Evolutionary conservation across 2,888 invertebrate species (phyloP), one percentile per base, ranked within the genome.

Genomic region (Gnatocerus cornutus): DNA sequence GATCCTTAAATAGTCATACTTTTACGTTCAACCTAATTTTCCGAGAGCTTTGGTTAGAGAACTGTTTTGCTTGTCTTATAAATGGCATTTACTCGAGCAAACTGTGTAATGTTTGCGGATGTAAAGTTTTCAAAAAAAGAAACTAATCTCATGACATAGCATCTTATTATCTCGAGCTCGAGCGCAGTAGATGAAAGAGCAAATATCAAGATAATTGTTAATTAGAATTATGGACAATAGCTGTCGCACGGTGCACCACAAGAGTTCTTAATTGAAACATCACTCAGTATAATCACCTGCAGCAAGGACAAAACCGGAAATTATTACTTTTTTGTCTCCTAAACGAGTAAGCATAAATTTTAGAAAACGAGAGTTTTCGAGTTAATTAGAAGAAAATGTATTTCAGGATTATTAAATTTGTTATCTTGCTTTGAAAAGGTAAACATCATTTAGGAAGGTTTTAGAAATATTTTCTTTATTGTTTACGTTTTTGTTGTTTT

Each of bases 191-290:
- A n/a, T 13, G 41, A 55, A 53, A 41, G 37, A 8, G 41, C 55
- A 9, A 21, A 21, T 30, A 13, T 52, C 52, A 30, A n/a, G 65
- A 68, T 68, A 59, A 61, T 64, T 63, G 64, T 67, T 72, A 67
- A 67, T 72, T 72, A 69, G 63, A 46, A 46, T 63, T 33, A 58
- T 58, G 39, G 69, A 74, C 73, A 74, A 74, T 73, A 69, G 71
- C 74, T 75, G 74, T 75, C 74, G 74, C 73, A 63, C 71, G 71
- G 70, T 69, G 68, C 73, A 77, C 33, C 30, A 14, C 13, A 13
- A 33, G 53, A 29, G 30, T 37, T 13, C 30, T 37, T 53, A 53
- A 53, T 53, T 53, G 56, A 45, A 58, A 13, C 56, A 43, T 58
- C 56, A 43, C 30, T 58, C 56, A 58, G 27, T 10, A 12, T 58